phyloP scores from a whole-genome alignment of 2,797 vertebrate species.

The Bufotes viridis region DNA sequence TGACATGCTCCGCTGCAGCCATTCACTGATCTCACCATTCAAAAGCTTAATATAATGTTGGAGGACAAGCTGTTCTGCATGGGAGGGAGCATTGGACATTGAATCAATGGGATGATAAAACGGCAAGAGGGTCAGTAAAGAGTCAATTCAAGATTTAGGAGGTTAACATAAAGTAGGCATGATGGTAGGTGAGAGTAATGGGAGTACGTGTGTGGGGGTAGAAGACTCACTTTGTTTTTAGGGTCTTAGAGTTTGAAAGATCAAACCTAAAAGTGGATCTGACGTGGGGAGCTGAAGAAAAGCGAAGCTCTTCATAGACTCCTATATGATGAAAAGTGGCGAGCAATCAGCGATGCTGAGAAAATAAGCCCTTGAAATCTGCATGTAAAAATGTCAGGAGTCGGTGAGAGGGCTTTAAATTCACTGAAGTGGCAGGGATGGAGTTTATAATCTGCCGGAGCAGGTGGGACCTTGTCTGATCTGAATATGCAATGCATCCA shows the following conservation, averaged over 20 bases:
- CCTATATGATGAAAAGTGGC: not conserved
- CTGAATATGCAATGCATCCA: not conserved
- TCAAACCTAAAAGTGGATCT: not conserved
- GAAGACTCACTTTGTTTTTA: not conserved
- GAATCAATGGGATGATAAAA: not conserved
- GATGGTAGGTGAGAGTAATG: not conserved
- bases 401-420: not conserved
- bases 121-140: not conserved
- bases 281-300: no score
- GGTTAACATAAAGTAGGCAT: not conserved
- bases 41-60: no score
- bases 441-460: not conserved
- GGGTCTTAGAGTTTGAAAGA: not conserved
- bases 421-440: not conserved
- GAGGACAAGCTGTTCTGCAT: not conserved
- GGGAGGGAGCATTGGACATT: not conserved
- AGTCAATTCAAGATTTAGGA: not conserved
- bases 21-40: no score
- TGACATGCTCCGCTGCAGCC: no score
- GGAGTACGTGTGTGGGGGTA: not conserved
- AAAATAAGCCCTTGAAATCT: slow-evolving; percentile 29
- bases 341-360: slow-evolving; percentile 4
- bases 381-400: slow-evolving; percentile 4
- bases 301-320: not conserved
- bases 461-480: not conserved